Percentiles rank a stretch among this genome's conserved stretches.
Conservation (phyloP, 1,140 invertebrate genomes). For the Druon quercuslanigerum region DNA sequence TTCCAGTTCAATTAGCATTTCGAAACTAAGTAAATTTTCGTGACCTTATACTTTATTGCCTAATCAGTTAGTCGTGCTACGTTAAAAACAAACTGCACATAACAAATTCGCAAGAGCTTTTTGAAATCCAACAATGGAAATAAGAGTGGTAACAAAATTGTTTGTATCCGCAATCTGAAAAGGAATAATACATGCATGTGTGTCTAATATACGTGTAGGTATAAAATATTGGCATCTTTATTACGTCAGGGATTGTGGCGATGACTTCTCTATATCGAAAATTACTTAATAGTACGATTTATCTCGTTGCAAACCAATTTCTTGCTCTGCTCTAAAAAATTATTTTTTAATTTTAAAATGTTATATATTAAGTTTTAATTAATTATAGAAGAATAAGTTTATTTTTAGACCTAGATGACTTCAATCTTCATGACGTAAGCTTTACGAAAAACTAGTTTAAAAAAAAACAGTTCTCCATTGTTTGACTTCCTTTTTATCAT, state of each 20-base stretch:
- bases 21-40: background rate
- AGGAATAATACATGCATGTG: no score
- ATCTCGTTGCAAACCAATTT: background rate
- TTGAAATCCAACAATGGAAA: background rate
- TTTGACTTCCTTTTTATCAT: slow-evolving; percentile 21
- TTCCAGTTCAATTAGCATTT: background rate
- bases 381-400: background rate
- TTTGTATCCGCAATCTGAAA: background rate
- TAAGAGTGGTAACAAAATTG: slow-evolving; percentile 4
- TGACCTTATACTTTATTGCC: background rate
- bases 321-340: no score
- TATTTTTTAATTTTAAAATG: no score
- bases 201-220: background rate
- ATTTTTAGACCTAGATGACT: background rate
- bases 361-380: background rate
- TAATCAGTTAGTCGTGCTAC: background rate
- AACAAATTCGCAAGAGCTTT: slow-evolving; percentile 7
- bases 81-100: background rate
- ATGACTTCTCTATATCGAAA: background rate
- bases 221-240: background rate
- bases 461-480: background rate
- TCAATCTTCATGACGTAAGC: background rate
- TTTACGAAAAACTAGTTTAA: slow-evolving; percentile 1
- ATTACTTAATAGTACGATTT: background rate
- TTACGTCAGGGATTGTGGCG: background rate